Percentiles rank a stretch among this genome's conserved stretches.
Evolutionary conservation across 2,888 invertebrate species (phyloP).

Genomic region (Sipha maydis): DNA sequence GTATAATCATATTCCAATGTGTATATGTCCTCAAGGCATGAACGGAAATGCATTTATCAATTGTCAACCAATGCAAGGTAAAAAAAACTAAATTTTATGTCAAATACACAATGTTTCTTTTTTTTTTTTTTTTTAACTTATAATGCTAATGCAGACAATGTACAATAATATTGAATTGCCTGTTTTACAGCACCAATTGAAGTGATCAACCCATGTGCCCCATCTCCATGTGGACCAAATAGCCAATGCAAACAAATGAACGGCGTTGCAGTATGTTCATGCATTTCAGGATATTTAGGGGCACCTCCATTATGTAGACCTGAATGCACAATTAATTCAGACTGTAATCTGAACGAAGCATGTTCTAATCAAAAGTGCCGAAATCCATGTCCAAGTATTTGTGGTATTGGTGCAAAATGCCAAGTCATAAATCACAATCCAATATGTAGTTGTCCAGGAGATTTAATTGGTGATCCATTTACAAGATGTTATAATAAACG

Average conservation of each 20-base stretch:
- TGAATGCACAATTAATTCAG: conserved; percentile 76
- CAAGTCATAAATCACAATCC: conserved; percentile 83
- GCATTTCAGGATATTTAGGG: conserved; percentile 76
- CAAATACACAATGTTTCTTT: neutral
- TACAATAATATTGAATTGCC: neutral
- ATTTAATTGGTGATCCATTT: conserved; percentile 69
- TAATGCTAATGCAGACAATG: neutral
- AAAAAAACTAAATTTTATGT: neutral
- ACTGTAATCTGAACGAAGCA: conserved; percentile 70
- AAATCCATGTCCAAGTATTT: conserved; percentile 70
- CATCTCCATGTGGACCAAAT: conserved; percentile 88
- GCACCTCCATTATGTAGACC: conserved; percentile 78
- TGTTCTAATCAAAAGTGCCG: conserved; percentile 70
- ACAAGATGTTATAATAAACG: conserved; percentile 71
- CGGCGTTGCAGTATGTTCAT: conserved; percentile 85
- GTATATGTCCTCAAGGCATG: conserved; percentile 76
- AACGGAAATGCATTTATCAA: conserved; percentile 77
- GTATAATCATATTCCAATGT: conserved; percentile 80
- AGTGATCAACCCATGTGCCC: conserved; percentile 77
- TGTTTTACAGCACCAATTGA: conserved; percentile 67
- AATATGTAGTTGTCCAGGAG: conserved; percentile 77
- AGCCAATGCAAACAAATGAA: conserved; percentile 85
- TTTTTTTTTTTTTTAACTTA: neutral
- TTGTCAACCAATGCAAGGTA: conserved; percentile 69
- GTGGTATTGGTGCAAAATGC: conserved; percentile 68